phyloP scores from a whole-genome alignment of 2,888 invertebrate genomes.

The Eutolmus rufibarbis region DNA sequence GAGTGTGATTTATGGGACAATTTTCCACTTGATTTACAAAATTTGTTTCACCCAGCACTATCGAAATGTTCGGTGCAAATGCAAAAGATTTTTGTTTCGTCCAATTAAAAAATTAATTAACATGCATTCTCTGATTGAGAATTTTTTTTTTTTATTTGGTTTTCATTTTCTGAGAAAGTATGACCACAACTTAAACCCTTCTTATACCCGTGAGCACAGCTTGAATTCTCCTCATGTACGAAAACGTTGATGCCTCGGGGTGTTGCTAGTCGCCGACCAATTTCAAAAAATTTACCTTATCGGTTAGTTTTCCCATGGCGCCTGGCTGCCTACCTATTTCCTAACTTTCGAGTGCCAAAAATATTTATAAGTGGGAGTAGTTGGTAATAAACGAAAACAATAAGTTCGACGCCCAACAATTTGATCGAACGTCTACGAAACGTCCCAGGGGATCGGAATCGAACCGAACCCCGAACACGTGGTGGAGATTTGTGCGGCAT shows the following conservation, averaged over 20 bases:
- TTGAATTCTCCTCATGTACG: neutral
- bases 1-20: constrained; percentile 25
- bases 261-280: neutral
- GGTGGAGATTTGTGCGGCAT: neutral
- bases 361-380: constrained; percentile 24
- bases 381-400: neutral
- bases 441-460: constrained; percentile 6
- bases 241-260: neutral
- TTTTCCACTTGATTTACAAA: constrained; percentile 20
- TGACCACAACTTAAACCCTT: neutral
- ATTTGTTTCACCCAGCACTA: neutral
- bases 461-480: neutral
- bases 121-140: neutral
- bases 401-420: constrained; percentile 24
- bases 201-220: neutral
- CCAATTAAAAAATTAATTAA: constrained; percentile 18
- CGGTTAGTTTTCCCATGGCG: neutral
- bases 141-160: too few species aligned
- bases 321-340: neutral
- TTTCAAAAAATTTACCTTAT: neutral
- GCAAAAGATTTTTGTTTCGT: neutral
- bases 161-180: neutral
- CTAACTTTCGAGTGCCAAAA: constrained; percentile 13
- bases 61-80: neutral
- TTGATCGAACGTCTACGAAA: neutral